Evolutionary conservation across 2,888 invertebrate genomes (phyloP), one percentile per base, ranked within the genome.

Genomic region (Rhagonycha fulva): DNA sequence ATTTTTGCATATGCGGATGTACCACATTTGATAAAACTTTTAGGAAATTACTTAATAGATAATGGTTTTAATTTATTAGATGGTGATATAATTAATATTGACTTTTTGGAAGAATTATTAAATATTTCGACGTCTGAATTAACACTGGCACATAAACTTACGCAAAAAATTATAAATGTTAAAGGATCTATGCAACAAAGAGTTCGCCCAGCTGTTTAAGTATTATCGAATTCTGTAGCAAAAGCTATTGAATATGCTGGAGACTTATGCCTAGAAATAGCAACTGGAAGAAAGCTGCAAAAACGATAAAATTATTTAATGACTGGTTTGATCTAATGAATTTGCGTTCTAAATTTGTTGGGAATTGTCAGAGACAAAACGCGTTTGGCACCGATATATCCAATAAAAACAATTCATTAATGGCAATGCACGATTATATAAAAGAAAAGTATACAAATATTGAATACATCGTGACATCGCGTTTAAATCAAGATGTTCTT

Each of bases 81-180:
- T 5, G 9, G 5, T 60, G 4, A 9, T 60, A 9, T 60, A 60
- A 60, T 60, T n/a, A 60, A 60, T 60, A 5, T 7, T 4, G 12
- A n/a, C 4, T 10, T 3, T 60, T 19, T 19, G 1, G 19, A 19
- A 47, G 47, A 1, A 47, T 14, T 9, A 11, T 14, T 72, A 9
- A n/a, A 67, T 12, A 67, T 5, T 23, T 78, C 78, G 10, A 75
- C 12, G 3, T 47, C 71, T 3, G 81, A 81, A 72, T 71, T 80
- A 32, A 81, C 72, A 28, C 19, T 79, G 23, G 79, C 78, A 12
- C 77, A 80, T 72, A 81, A 80, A 75, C 47, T 81, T 12, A 72
- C 72, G 11, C 14, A 23, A 32, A 68, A 78, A 11, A 75, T 78
- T 71, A 71, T 81, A 68, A 62, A 76, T 70, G 75, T 80, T 32